Evolutionary conservation across 1,140 invertebrate species (phyloP), one percentile per base, ranked within the genome.

Genomic region (Tetramorium simillimum): DNA sequence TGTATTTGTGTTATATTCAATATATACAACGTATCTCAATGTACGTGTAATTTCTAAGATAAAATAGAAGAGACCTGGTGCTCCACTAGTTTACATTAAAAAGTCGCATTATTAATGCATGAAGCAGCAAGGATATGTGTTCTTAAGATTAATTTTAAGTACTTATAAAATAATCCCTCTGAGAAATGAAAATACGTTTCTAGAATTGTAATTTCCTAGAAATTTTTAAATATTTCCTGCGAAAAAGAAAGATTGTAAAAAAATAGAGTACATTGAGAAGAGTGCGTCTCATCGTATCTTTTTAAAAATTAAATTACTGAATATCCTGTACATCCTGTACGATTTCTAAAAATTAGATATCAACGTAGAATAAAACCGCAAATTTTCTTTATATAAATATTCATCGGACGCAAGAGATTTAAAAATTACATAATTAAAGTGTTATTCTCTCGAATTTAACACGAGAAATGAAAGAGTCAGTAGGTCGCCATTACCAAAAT

Each of bases 381-480:
- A 16, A 16, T 46, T 70, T 46, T 40, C n/a, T 21, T 24, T 16
- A n/a, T 21, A 2, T 16, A 51, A n/a, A 51, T 9, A 70, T 16
- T 56, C 56, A 2, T n/a, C 9, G 3, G 33, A 21, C 14, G 53
- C 7, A 60, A 49, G 10, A 63, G 14, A 63, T 12, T 49, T 62
- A 7, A 60, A 33, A 75, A 75, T 37, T 6, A 9, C 37, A 21
- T 49, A 24, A 21, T 1, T 2, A 33, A 16, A n/a, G 16, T 16
- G 18, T 14, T 7, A 3, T 84, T 84, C 51, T 43, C 24, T 75
- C 16, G 21, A 33, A 82, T 82, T 28, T 7, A 67, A 80, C 21
- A 37, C 16, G 12, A 46, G 5, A 80, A 80, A 40, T 82, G 53
- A 82, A 70, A 18, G 21, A 69, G n/a, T 53, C 21, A 80, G 28